Base-by-base conservation (phyloP, 1,140 invertebrate species). In the Heliothis subflexa region DNA sequence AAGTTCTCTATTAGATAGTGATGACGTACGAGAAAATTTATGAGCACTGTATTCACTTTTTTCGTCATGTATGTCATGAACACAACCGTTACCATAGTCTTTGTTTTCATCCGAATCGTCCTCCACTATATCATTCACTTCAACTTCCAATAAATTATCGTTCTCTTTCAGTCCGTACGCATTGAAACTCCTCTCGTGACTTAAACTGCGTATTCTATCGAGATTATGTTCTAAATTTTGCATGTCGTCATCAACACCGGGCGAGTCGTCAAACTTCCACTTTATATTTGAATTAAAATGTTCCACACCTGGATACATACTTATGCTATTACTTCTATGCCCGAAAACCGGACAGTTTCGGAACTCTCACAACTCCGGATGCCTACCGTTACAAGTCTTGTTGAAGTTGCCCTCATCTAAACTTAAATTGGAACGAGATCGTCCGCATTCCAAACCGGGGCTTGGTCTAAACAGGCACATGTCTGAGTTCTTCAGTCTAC, bases 311-410 rank as follows among this genome's bases (percentile, higher is more conserved):
- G 93, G 90, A 83, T 94, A 94, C 68, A 94, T 87, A 64, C 92
- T 89, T 84, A 95, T 86, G 83, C 94, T 95, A 89, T 94, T 94
- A 78, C 94, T 95, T 92, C 93, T 94, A 82, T 94, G 93, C 88
- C 94, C 94, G 89, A 92, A 91, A 66, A 94, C 89, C 90, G 92
- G 92, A 86, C 92, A 95, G 80, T 94, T 92, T 83, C 90, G 91
- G 86, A 90, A 95, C 79, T 95, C 94, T 95, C 94, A 95, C 93
- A 95, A 95, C 78, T 95, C 94, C 72, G 93, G 93, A 78, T 94
- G 94, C 78, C 94, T 81, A 11, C 93, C 91, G 74, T 95, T 95
- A 85, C 94, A 95, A 18, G 81, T 89, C 82, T 94, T 95, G 82
- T 86, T 94, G 80, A 95, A 94, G 54, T 93, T 95, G 13, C 92